phyloP scores from a whole-genome alignment of 2,797 vertebrate genomes.

The Poeciliopsis infans region DNA sequence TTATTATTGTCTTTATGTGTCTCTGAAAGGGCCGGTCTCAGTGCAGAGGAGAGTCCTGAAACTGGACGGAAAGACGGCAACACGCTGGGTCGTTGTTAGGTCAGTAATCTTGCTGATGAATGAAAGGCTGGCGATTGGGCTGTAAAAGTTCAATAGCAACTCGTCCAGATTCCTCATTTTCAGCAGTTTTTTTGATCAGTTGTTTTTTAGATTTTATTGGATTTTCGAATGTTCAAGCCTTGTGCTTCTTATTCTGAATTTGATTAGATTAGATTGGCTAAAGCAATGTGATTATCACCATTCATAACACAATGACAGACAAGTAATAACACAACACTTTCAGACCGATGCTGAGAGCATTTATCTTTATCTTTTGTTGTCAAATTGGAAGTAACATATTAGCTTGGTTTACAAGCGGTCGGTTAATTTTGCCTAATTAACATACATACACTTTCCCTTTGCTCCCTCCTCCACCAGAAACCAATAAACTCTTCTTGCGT shows the following conservation, averaged over 20 bases:
- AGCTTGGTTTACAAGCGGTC: slow-evolving; percentile 69
- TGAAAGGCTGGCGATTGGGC: neutral
- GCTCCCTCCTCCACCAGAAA: slow-evolving; percentile 69
- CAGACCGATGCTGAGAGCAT: slow-evolving; percentile 56
- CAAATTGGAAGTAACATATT: slow-evolving; percentile 69
- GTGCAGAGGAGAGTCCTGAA: too few relatives aligned
- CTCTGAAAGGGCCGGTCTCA: too few relatives aligned
- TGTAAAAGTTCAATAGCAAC: neutral
- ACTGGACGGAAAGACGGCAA: too few relatives aligned
- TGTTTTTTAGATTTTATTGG: neutral
- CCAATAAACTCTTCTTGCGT: slow-evolving; percentile 66
- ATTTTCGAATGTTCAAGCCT: neutral
- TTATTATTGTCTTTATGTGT: too few relatives aligned
- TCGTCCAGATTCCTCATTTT: neutral
- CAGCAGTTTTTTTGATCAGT: neutral
- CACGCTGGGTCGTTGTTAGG: neutral
- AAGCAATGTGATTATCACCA: slow-evolving; percentile 24
- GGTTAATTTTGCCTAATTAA: slow-evolving; percentile 80
- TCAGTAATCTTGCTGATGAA: neutral
- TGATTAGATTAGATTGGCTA: slow-evolving; percentile 42
- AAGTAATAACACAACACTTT: slow-evolving; percentile 27
- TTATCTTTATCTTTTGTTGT: slow-evolving; percentile 18
- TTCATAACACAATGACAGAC: slow-evolving; percentile 55
- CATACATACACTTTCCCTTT: slow-evolving; percentile 68
- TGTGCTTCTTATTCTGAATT: slow-evolving; percentile 6